Evolutionary conservation across 2,113 vertebrate species (phyloP), one percentile per base, ranked within the genome.

Genomic region (Calyptomena viridis): DNA sequence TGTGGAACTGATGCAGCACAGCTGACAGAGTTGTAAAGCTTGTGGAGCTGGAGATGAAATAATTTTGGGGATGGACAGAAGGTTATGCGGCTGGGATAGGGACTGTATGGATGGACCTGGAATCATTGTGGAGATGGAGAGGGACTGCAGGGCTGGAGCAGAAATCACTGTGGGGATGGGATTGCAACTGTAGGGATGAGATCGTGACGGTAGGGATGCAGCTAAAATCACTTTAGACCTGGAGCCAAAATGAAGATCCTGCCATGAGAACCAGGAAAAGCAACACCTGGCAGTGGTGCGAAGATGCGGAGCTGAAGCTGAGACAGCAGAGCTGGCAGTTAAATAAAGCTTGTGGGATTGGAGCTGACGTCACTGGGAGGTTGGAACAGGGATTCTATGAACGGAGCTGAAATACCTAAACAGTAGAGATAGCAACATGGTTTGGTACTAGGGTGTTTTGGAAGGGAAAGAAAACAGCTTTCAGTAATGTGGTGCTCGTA

Each of bases 291-390:
- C 14, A 40, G 12, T 31, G 22, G 5, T 0, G 1, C 24, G 24
- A 75, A 40, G 10, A 25, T 30, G 8, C 6, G 50, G 15, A 30
- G 4, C 19, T 31, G 35, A 21, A 50, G 11, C 4, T 37, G 11
- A 6, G 6, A 46, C 5, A n/a, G 16, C 15, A 24, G 15, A 25
- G 7, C 5, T 12, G 15, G 15, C 11, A 17, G 3, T 31, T 7
- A 68, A 52, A 31, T 22, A 52, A 50, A 35, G 3, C 2, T 11
- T 52, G 1, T 44, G 21, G 21, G 11, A 6, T 13, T 21, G 15
- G 11, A 59, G 17, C 3, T 0, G 0, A 22, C 20, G 39, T n/a
- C 8, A 50, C 31, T 25, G 20, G 0, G 0, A 6, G 2, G 4
- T 12, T 35, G 13, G 7, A 3, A 35, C 3, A 11, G 8, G 8